Evolutionary conservation across 2,888 invertebrate genomes (phyloP), one percentile per base, ranked within the genome.

Genomic region (Entomobrya proxima): DNA sequence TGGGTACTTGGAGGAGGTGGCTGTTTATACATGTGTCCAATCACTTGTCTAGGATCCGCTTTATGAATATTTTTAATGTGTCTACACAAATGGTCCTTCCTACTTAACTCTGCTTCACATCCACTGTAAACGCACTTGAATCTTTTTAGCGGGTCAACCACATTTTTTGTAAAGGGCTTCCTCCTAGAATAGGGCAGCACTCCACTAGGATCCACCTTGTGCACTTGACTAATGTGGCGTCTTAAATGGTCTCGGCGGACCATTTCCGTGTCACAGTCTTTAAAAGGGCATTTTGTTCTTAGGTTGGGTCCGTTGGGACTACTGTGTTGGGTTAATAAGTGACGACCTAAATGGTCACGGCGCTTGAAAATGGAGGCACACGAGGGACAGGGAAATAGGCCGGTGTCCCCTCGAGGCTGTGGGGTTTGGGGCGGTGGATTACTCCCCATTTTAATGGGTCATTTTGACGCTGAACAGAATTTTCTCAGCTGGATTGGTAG

Each of bases 231-330:
- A 15, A 67, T 40, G n/a, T 67, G 67, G 3, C 67, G 67, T 3
- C 67, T 21, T 15, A 67, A n/a, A 40, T 67, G 67, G 27, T 67
- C 67, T 15, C 37, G 9, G 1, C 67, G 67, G n/a, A 24, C 40
- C 67, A 67, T 67, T 67, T 40, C 40, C 21, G 67, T 67, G 30
- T 67, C 67, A n/a, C 67, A 67, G 67, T 67, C 67, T 67, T 67
- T 67, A 13, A 67, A 67, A 24, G 67, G 67, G 21, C 67, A 67
- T 11, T 35, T 67, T n/a, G n/a, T n/a, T n/a, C n/a, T n/a, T n/a
- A n/a, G n/a, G n/a, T n/a, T n/a, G n/a, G 67, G 24, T 40, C 0
- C 40, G 37, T n/a, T 67, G 67, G 15, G 18, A 15, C 15, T 37
- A 9, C 40, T 7, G 24, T 67, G 67, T 24, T 67, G 67, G 24